Conservation (phyloP, 2,888 invertebrate species). For the Mimas tiliae region DNA sequence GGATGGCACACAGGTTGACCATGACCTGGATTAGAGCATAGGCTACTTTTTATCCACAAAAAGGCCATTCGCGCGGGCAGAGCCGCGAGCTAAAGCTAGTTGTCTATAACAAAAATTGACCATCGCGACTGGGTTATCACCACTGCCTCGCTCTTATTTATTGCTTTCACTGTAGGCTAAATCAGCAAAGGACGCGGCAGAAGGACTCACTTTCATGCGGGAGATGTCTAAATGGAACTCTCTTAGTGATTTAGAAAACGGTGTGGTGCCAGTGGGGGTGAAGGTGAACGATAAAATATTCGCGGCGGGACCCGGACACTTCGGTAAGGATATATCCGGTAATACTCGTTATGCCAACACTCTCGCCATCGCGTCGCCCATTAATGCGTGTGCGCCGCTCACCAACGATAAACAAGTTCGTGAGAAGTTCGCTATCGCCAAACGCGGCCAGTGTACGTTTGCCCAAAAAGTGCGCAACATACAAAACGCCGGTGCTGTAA, state of each 20-base stretch:
- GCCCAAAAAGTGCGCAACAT: constrained; percentile 95
- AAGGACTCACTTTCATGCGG: constrained; percentile 97
- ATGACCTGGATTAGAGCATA: too few relatives aligned
- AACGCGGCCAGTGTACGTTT: constrained; percentile 97
- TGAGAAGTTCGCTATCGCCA: constrained; percentile 93
- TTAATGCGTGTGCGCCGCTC: constrained; percentile 86
- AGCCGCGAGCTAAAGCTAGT: too few relatives aligned
- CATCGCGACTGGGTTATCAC: neutral
- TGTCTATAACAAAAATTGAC: neutral
- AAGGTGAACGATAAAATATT: constrained; percentile 55
- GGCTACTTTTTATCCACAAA: too few relatives aligned
- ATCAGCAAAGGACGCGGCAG: constrained; percentile 93
- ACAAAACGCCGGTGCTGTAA: constrained; percentile 92
- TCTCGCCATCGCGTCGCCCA: constrained; percentile 88
- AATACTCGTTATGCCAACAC: constrained; percentile 87
- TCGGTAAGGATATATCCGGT: constrained; percentile 90
- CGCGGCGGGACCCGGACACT: constrained; percentile 95
- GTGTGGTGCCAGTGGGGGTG: constrained; percentile 67
- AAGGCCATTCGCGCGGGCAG: too few relatives aligned
- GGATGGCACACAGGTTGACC: too few relatives aligned
- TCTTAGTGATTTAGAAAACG: constrained; percentile 85
- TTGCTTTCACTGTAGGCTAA: constrained; percentile 87
- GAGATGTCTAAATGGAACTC: constrained; percentile 97
- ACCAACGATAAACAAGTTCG: constrained; percentile 84
- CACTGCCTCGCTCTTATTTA: neutral